Percentiles rank a stretch among this genome's conserved stretches.
Evolutionary conservation across 2,888 invertebrate species (phyloP).

Genomic region (Craniophora ligustri): DNA sequence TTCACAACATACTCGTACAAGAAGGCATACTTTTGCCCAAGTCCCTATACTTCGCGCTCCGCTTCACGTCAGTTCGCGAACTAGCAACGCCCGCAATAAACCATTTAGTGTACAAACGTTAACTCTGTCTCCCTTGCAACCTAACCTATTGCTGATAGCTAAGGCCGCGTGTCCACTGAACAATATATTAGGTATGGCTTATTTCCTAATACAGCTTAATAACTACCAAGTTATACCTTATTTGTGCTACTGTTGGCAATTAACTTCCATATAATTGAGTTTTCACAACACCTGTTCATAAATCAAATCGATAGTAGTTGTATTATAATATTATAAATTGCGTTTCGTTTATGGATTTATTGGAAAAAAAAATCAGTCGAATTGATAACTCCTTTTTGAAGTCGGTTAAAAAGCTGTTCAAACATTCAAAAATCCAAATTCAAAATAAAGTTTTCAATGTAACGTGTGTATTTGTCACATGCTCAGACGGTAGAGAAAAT

Average conservation of each 20-base stretch:
- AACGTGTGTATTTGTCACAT: too few species aligned
- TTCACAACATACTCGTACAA: too few species aligned
- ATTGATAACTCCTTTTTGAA: too few species aligned
- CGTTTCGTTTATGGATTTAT: too few species aligned
- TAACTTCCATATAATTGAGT: not conserved
- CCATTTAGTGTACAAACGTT: conserved; percentile 47
- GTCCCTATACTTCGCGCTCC: conserved; percentile 29
- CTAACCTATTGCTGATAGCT: conserved; percentile 17
- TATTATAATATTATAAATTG: too few species aligned
- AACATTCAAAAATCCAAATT: too few species aligned
- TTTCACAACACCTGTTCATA: not conserved
- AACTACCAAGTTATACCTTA: too few species aligned
- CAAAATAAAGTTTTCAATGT: too few species aligned
- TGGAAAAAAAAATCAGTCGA: too few species aligned
- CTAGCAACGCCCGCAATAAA: conserved; percentile 46
- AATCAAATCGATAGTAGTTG: not conserved
- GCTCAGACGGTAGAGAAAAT: too few species aligned
- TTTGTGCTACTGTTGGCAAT: not conserved
- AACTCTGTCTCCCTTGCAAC: conserved; percentile 40
- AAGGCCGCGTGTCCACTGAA: conserved; percentile 7
- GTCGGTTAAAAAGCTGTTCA: too few species aligned
- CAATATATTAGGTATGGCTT: conserved; percentile 16
- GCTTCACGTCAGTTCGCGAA: conserved; percentile 36
- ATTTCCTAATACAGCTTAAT: not conserved
- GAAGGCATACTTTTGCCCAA: conserved; percentile 33